Evolutionary conservation across 2,888 invertebrate genomes (phyloP).

Genomic region (Schrankia costaestrigalis): DNA sequence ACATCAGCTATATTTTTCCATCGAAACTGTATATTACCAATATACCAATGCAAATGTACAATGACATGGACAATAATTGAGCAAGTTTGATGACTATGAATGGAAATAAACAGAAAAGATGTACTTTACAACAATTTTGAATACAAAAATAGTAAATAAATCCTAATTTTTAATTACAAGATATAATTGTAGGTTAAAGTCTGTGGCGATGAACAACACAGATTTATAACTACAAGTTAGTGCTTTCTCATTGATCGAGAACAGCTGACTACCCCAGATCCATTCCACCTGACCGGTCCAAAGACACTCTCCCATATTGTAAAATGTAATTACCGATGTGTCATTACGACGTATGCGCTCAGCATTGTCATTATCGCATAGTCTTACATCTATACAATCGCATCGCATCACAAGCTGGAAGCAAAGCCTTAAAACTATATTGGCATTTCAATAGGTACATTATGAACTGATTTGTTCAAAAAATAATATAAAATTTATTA

Average conservation of each 20-base stretch:
- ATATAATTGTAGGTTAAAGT: no score
- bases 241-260: no score
- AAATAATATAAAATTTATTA: constrained; percentile 15
- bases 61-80: constrained; percentile 31
- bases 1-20: no score
- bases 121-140: constrained; percentile 13
- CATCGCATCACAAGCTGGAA: constrained; percentile 27
- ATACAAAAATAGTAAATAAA: constrained; percentile 29
- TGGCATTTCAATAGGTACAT: constrained; percentile 34
- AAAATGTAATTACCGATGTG: no score
- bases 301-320: neutral
- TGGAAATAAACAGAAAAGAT: constrained; percentile 15
- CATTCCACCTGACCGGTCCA: no score
- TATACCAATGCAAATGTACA: constrained; percentile 16
- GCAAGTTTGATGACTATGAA: constrained; percentile 29
- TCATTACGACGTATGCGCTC: no score
- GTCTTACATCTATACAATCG: constrained; percentile 26
- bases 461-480: constrained; percentile 17
- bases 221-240: no score
- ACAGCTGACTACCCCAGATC: no score
- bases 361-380: constrained; percentile 20
- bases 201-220: no score
- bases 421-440: constrained; percentile 38
- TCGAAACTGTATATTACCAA: constrained; percentile 2
- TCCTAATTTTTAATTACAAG: constrained; percentile 14